These are phyloP conservation scores for Hirtodrosophila histrioides DNA, from an alignment of 2,888 invertebrate species.

Conservation along the genomic window DNA sequence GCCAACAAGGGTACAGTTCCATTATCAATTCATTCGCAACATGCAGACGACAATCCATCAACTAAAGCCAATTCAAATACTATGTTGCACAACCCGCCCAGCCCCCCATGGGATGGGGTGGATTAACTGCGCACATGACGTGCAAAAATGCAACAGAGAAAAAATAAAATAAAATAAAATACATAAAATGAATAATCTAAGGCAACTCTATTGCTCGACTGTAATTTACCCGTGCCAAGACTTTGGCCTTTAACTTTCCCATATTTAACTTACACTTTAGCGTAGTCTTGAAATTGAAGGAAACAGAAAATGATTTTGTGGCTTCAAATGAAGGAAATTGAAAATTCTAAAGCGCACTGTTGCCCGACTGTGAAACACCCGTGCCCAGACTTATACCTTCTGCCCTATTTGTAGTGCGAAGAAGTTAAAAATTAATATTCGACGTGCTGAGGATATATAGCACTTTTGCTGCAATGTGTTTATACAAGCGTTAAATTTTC, in stretches of 20 bases:
- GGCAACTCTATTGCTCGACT: neutral
- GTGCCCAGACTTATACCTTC: neutral
- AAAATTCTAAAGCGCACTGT: neutral
- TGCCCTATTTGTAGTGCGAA: no score
- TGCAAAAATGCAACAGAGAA: conserved; percentile 29
- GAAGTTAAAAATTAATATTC: no score
- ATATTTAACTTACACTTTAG: no score
- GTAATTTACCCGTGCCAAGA: conserved; percentile 3
- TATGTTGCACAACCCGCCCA: conserved; percentile 3
- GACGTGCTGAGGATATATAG: no score
- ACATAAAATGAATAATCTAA: no score
- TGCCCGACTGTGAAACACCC: neutral
- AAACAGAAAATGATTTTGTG: no score
- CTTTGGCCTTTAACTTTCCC: neutral
- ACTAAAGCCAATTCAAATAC: conserved; percentile 53
- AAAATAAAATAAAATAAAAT: neutral
- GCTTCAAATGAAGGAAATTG: neutral
- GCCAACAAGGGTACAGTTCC: conserved; percentile 17
- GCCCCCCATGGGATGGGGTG: neutral
- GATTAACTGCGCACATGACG: conserved; percentile 37
- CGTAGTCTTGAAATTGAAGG: no score
- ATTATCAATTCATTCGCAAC: conserved; percentile 44
- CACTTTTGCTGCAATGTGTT: no score
- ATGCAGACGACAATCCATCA: conserved; percentile 45
- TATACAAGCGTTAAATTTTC: no score